Base-by-base conservation (phyloP, 2,113 vertebrate species). In the Ophiodon elongatus region DNA sequence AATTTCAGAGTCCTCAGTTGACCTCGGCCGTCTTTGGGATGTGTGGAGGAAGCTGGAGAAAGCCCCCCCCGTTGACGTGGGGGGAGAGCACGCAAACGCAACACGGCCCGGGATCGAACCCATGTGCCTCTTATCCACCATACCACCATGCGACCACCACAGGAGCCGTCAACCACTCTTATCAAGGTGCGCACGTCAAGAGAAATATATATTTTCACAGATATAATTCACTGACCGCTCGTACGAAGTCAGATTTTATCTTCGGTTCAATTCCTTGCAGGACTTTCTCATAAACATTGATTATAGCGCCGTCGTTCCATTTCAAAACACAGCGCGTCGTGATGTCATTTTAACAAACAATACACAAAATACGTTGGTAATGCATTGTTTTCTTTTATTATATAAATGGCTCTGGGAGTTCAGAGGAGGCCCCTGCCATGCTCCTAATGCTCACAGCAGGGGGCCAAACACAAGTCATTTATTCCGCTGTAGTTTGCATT, bases 391-490 rank as follows among this genome's bases (percentile, higher is more conserved):
- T 67, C n/a, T n/a, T n/a, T n/a, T n/a, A n/a, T n/a, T 7, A 80
- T 69, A 76, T 83, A 33, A 75, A 68, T 47, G 54, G 35, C 57
- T 59, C 11, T 17, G 70, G 39, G 25, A 82, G 57, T 47, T 47
- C 15, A 70, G 37, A 6, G 3, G 15, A 74, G 43, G 52, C 62
- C 27, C 63, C 52, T 52, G 63, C 85, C 41, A n/a, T 45, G 76
- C 60, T 57, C 52, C 3, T 71, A 81, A 79, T 64, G 33, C 83
- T 70, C 25, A 33, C 64, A 74, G 33, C 70, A 73, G 68, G 64
- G 64, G 52, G 78, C 39, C 39, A 62, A 72, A 82, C 60, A 65
- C 66, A 60, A 68, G 19, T 68, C n/a, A 19, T 72, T 84, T 59
- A 78, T 37, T 85, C n/a, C n/a, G n/a, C 35, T 71, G 63, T 3